A percentile compares a stretch with the other conserved stretches of the same genome.
Evolutionary conservation across 2,113 vertebrate genomes (phyloP).

Genomic region (Leptosomus discolor): DNA sequence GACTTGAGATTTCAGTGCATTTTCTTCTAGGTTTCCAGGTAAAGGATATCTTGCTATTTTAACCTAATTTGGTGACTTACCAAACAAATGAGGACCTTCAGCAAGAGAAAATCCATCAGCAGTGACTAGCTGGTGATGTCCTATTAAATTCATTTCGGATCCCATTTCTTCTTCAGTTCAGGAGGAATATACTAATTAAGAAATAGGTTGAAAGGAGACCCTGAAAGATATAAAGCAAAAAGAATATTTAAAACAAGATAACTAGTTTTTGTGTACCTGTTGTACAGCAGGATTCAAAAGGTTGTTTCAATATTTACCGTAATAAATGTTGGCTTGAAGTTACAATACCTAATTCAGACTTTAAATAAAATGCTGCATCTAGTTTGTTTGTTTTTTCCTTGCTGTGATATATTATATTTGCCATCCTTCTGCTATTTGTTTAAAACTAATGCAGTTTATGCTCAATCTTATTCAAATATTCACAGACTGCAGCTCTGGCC

Average conservation of each 20-base stretch:
- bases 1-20: neutral
- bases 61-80: slow-evolving; percentile 76
- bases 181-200: neutral
- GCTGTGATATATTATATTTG: neutral
- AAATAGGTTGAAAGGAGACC: neutral
- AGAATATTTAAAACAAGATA: neutral
- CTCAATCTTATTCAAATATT: neutral
- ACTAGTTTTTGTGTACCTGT: neutral
- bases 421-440: neutral
- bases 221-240: slow-evolving; percentile 51
- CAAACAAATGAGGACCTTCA: slow-evolving; percentile 86
- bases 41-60: neutral
- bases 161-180: slow-evolving; percentile 76
- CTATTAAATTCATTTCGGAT: slow-evolving; percentile 88
- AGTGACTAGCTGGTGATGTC: slow-evolving; percentile 82
- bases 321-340: neutral
- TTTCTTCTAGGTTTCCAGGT: neutral
- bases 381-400: neutral
- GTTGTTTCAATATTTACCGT: neutral
- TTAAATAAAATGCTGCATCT: neutral
- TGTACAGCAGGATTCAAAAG: neutral
- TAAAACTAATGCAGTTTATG: neutral
- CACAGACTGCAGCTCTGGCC: neutral
- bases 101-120: slow-evolving; percentile 85
- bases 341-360: neutral